Evolutionary conservation across 2,113 vertebrate genomes (phyloP), one percentile per base, ranked within the genome.

Genomic region (Oenanthe oenanthe): DNA sequence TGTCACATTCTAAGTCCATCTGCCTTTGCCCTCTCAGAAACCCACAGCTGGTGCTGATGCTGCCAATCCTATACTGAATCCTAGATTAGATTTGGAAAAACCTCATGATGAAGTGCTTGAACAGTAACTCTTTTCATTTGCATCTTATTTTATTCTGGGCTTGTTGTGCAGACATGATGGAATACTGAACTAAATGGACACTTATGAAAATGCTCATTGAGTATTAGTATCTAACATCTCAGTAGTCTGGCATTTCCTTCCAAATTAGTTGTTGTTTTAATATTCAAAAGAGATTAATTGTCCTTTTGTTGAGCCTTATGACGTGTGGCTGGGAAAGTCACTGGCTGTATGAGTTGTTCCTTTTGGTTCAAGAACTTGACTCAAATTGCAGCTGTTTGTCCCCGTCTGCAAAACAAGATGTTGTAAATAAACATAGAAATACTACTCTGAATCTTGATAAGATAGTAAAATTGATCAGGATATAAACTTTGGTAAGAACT

Each of bases 181-280:
- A 92, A 96, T 85, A 94, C 6, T 16, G 87, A 65, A 79, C 45
- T 85, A 79, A 85, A 93, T 88, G 71, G 65, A 91, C 24, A 78
- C 20, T 86, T 70, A 75, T 38, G n/a, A 95, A 88, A 88, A 88
- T 68, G 72, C 13, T 83, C 50, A 88, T 79, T 76, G 81, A 92
- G 12, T 50, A 18, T 67, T 73, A 85, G 58, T 9, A 36, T 82
- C 66, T 67, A 79, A 68, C 82, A 82, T 85, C 81, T 96, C 95
- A 96, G 78, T 88, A 60, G 54, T 94, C 67, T 94, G 96, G 93
- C 8, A 96, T 97, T 96, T 94, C 92, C 95, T 93, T 93, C 63
- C 60, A 85, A 88, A 93, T 85, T 80, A 80, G 36, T 79, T 68
- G 43, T 88, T 89, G 54, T 79, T 94, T 92, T 80, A 92, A 88